Conservation (phyloP, 1,140 invertebrate species). For the Cardiocondyla obscurior region DNA sequence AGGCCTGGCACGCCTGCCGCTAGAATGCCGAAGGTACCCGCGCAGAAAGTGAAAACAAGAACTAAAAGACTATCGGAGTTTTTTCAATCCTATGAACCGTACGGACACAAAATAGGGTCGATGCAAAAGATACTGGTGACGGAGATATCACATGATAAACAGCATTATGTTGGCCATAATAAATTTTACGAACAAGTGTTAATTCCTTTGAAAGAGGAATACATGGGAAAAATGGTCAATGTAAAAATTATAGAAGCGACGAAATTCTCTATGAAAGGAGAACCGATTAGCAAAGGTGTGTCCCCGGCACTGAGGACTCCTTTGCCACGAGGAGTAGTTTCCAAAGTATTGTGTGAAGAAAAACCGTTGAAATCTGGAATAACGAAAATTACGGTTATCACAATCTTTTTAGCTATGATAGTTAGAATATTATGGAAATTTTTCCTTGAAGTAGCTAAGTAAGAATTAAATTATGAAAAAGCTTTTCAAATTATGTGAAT, state of each 20-base stretch:
- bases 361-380: constrained; percentile 64
- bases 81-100: constrained; percentile 96
- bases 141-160: constrained; percentile 95
- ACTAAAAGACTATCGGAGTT: constrained; percentile 95
- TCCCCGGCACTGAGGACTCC: constrained; percentile 60
- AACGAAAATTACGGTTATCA: constrained; percentile 57
- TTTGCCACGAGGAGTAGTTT: constrained; percentile 64
- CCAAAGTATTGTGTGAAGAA: constrained; percentile 56
- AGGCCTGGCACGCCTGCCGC: constrained; percentile 98
- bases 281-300: constrained; percentile 84
- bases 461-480: not conserved
- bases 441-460: constrained; percentile 59
- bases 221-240: constrained; percentile 92
- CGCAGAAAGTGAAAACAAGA: constrained; percentile 94
- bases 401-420: constrained; percentile 71
- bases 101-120: constrained; percentile 90
- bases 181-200: constrained; percentile 98
- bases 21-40: constrained; percentile 91
- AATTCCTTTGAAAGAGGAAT: constrained; percentile 90
- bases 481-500: not conserved
- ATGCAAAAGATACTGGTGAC: constrained; percentile 94
- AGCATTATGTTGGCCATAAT: constrained; percentile 97
- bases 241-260: constrained; percentile 90
- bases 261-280: constrained; percentile 95
- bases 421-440: constrained; percentile 75